phyloP scores from a whole-genome alignment of 2,888 invertebrate genomes.

The Dynastes hyllus region DNA sequence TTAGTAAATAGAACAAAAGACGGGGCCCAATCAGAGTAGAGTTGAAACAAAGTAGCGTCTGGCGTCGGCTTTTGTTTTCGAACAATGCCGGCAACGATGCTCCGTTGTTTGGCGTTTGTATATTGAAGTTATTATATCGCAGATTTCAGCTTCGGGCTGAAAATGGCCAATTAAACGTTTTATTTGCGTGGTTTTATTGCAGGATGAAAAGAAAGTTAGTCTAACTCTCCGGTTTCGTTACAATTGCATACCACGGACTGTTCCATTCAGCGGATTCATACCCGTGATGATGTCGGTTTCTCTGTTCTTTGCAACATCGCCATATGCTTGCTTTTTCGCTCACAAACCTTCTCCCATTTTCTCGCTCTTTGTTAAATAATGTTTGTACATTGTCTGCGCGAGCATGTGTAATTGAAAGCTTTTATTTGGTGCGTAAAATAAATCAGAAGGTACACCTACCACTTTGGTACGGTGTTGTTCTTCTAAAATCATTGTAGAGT shows the following conservation, averaged over 20 bases:
- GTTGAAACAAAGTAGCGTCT: constrained; percentile 68
- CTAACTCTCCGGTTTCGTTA: constrained; percentile 50
- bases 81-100: constrained; percentile 69
- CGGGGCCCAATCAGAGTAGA: constrained; percentile 67
- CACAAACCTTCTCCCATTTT: not conserved
- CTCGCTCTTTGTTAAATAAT: constrained; percentile 22
- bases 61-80: constrained; percentile 68
- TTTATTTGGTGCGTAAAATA: constrained; percentile 11
- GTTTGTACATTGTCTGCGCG: constrained; percentile 25
- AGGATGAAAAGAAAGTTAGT: constrained; percentile 53
- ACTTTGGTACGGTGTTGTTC: no score
- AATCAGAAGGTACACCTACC: not conserved
- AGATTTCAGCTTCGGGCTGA: constrained; percentile 63
- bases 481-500: no score
- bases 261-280: constrained; percentile 29
- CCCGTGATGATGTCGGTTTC: constrained; percentile 32
- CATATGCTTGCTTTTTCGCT: not conserved
- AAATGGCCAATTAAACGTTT: constrained; percentile 69
- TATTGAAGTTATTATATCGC: constrained; percentile 68
- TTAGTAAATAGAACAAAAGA: constrained; percentile 69
- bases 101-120: constrained; percentile 69
- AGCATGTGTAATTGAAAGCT: constrained; percentile 15
- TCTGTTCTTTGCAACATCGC: constrained; percentile 21
- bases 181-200: constrained; percentile 63
- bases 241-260: constrained; percentile 50